Conservation (phyloP, 2,113 vertebrate species). For the Camelus dromedarius region DNA sequence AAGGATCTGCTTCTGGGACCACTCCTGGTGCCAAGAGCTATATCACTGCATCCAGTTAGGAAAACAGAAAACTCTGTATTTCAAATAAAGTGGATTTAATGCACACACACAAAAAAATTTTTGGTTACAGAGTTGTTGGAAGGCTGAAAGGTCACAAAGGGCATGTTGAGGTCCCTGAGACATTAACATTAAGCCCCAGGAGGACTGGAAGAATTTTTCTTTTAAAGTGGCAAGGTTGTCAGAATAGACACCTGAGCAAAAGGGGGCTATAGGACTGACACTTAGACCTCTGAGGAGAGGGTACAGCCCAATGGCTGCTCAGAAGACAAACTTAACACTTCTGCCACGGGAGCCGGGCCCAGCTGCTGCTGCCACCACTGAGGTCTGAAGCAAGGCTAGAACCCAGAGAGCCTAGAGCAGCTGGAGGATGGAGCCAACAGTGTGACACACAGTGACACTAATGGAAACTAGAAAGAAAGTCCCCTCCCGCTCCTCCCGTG, state of each 20-base stretch:
- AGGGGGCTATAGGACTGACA: fast-evolving
- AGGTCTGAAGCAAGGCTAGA: neutral
- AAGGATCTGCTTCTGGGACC: neutral
- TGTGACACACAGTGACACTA: neutral
- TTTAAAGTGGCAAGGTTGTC: neutral
- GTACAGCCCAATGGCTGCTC: neutral
- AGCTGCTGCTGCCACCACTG: too few species aligned
- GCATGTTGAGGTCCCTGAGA: neutral
- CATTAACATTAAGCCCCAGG: neutral
- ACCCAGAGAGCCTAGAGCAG: fast-evolving
- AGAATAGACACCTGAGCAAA: neutral
- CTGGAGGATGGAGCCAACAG: neutral
- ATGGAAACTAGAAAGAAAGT: neutral
- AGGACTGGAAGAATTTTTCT: neutral
- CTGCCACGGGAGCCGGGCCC: neutral
- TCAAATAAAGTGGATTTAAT: neutral
- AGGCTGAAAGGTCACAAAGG: neutral
- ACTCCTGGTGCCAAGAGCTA: neutral
- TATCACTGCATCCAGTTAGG: neutral
- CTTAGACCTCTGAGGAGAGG: neutral
- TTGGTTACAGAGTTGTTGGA: neutral
- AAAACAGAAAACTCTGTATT: neutral
- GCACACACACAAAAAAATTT: neutral
- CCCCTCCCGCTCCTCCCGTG: neutral
- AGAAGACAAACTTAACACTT: neutral